A percentile compares a stretch with the other conserved stretches of the same genome.
Evolutionary conservation across 1,140 invertebrate genomes (phyloP).

Genomic region (Lepeophtheirus salmonis): DNA sequence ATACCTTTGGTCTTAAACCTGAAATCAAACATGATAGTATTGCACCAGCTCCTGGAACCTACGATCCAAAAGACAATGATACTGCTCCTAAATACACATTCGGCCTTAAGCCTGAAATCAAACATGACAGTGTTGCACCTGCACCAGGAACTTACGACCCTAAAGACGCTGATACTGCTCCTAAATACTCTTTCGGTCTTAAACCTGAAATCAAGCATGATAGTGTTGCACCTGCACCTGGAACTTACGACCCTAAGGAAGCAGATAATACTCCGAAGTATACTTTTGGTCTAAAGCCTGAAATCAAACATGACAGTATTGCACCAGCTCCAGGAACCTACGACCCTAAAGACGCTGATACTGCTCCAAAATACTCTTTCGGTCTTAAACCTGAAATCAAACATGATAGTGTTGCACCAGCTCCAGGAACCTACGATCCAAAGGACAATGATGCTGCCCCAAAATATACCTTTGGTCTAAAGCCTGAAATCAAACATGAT

Average conservation of each 20-base stretch:
- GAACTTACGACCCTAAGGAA: slow-evolving; percentile 53
- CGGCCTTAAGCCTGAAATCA: slow-evolving; percentile 8
- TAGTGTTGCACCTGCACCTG: slow-evolving; percentile 58
- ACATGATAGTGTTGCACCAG: neutral
- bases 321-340: slow-evolving; percentile 16
- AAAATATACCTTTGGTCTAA: slow-evolving; percentile 11
- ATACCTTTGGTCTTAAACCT: slow-evolving; percentile 14
- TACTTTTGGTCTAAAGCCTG: slow-evolving; percentile 17
- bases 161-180: neutral
- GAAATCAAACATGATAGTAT: slow-evolving; percentile 7
- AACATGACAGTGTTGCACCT: slow-evolving; percentile 6
- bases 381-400: slow-evolving; percentile 16
- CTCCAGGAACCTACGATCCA: slow-evolving; percentile 20
- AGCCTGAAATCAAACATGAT: slow-evolving; percentile 13
- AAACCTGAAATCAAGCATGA: slow-evolving; percentile 12
- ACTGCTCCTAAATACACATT: neutral
- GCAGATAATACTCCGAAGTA: slow-evolving; percentile 38
- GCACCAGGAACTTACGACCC: slow-evolving; percentile 18
- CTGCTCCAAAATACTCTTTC: slow-evolving; percentile 15
- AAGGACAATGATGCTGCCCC: slow-evolving; percentile 7
- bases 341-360: slow-evolving; percentile 5
- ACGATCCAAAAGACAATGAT: slow-evolving; percentile 8
- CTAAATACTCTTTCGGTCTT: slow-evolving; percentile 14
- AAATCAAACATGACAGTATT: slow-evolving; percentile 5
- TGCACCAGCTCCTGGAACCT: slow-evolving; percentile 16